These are phyloP conservation scores for Lepus oiostolus DNA, from an alignment of 2,797 vertebrate genomes.

Conservation along the genomic window DNA sequence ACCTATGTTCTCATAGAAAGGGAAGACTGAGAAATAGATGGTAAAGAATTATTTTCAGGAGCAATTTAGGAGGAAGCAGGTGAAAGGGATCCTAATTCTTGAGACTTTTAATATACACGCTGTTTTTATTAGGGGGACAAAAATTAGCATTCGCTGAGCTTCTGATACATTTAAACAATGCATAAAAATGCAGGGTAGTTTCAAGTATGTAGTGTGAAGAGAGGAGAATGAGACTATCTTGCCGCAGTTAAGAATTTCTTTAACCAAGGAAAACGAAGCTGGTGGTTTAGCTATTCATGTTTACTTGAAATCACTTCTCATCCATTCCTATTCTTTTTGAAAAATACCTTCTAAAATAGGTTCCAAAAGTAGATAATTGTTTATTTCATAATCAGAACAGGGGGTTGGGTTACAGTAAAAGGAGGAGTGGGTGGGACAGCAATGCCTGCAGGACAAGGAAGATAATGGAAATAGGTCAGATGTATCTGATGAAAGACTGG, in stretches of 20 bases:
- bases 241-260: conserved; percentile 73
- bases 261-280: conserved; percentile 39
- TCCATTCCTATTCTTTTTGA: conserved; percentile 34
- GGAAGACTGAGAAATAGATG: conserved; percentile 69
- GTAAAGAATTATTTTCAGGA: conserved; percentile 85
- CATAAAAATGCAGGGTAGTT: conserved; percentile 74
- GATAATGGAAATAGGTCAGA: background rate
- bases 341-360: conserved; percentile 38
- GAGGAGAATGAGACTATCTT: conserved; percentile 32
- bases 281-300: background rate
- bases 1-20: conserved; percentile 78
- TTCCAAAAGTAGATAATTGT: conserved; percentile 39
- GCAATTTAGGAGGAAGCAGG: conserved; percentile 80
- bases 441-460: background rate
- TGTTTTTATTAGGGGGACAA: conserved; percentile 78
- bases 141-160: conserved; percentile 81
- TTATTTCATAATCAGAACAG: conserved; percentile 33
- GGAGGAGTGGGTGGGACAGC: accelerated
- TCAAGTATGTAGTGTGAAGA: background rate
- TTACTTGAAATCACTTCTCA: conserved; percentile 52
- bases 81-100: conserved; percentile 76
- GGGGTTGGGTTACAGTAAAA: background rate
- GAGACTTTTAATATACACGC: conserved; percentile 80
- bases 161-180: conserved; percentile 84
- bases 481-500: background rate